Percentiles rank a stretch among this genome's conserved stretches.
These are phyloP conservation scores for Abscondita cerata DNA, from an alignment of 2,888 invertebrate genomes.

Conservation along the genomic window DNA sequence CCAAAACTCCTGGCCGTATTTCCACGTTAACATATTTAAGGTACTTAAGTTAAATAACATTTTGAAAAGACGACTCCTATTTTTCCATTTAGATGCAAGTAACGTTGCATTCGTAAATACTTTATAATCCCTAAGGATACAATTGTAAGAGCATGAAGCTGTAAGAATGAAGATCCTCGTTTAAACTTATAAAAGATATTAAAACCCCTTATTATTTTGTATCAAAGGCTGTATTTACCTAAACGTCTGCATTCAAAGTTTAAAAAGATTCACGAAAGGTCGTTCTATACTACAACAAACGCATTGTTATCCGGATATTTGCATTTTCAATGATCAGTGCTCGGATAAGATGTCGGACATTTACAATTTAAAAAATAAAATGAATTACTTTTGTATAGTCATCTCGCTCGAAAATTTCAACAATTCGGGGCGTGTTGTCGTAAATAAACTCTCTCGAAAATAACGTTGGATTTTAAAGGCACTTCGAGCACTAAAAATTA, in stretches of 20 bases:
- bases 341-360: constrained; percentile 25
- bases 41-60: too few relatives aligned
- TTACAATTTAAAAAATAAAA: constrained; percentile 26
- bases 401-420: constrained; percentile 16
- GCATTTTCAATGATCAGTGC: constrained; percentile 26
- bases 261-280: constrained; percentile 35
- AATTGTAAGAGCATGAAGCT: constrained; percentile 39
- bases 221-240: constrained; percentile 51
- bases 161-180: constrained; percentile 43
- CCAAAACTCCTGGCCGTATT: too few relatives aligned
- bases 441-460: constrained; percentile 3
- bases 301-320: constrained; percentile 38
- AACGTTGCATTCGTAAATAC: constrained; percentile 37
- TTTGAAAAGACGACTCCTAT: neutral
- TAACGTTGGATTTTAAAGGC: too few relatives aligned
- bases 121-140: constrained; percentile 41
- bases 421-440: constrained; percentile 16
- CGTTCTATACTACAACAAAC: constrained; percentile 32
- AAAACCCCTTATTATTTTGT: constrained; percentile 50
- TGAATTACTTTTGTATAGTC: constrained; percentile 18
- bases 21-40: too few relatives aligned
- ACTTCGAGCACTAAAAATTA: constrained; percentile 18
- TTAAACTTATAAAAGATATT: constrained; percentile 46
- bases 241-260: constrained; percentile 46
- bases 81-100: constrained; percentile 39